Percentiles rank a stretch among this genome's conserved stretches.
Evolutionary conservation across 2,888 invertebrate species (phyloP).

Genomic region (Ryuthela nishihirai): DNA sequence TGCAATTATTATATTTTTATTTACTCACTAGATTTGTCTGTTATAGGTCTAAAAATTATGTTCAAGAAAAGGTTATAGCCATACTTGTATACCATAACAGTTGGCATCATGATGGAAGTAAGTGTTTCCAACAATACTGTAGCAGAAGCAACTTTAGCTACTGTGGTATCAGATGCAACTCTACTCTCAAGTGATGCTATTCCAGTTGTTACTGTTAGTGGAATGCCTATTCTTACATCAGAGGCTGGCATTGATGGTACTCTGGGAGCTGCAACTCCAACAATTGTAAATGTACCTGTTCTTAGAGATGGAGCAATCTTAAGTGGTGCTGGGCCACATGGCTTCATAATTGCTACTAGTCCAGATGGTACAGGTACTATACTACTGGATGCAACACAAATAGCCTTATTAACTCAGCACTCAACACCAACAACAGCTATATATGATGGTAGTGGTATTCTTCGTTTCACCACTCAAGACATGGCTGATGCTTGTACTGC

Average conservation of each 20-base stretch:
- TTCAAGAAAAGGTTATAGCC: too few relatives aligned
- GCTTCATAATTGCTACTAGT: conserved; percentile 40
- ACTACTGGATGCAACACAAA: conserved; percentile 39
- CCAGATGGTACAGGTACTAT: conserved; percentile 40
- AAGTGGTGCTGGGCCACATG: conserved; percentile 33
- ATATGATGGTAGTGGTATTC: conserved; percentile 32
- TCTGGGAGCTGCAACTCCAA: conserved; percentile 6
- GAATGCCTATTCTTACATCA: neutral
- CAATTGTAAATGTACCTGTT: conserved; percentile 38
- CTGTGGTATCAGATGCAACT: too few relatives aligned
- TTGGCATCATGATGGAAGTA: too few relatives aligned
- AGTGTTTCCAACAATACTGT: too few relatives aligned
- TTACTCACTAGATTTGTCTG: too few relatives aligned
- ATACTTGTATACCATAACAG: too few relatives aligned
- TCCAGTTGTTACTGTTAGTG: too few relatives aligned
- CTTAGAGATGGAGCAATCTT: conserved; percentile 34
- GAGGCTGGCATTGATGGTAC: neutral
- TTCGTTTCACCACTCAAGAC: conserved; percentile 17
- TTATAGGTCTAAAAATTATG: too few relatives aligned
- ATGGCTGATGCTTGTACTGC: neutral
- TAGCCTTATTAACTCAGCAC: conserved; percentile 39
- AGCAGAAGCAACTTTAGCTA: too few relatives aligned
- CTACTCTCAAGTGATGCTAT: too few relatives aligned
- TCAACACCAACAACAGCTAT: conserved; percentile 17
- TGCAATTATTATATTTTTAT: too few relatives aligned